Evolutionary conservation across 2,797 vertebrate species (phyloP).

Genomic region (Clarias fuscus): DNA sequence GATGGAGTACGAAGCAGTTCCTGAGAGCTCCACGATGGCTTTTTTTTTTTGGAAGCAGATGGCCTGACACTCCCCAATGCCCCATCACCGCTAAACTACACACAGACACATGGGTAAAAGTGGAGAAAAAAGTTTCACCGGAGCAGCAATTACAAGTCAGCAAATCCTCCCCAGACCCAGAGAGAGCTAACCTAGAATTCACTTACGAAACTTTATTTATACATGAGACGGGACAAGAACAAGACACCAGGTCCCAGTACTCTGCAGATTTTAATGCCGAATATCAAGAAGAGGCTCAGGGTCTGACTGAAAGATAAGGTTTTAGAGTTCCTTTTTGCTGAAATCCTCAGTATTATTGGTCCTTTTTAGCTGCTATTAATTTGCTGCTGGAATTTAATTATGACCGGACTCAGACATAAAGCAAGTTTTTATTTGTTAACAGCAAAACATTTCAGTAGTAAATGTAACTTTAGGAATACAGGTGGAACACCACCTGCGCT

Average conservation of each 20-base stretch:
- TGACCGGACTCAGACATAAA: not conserved
- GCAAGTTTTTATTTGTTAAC: not conserved
- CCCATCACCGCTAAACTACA: slow-evolving; percentile 2
- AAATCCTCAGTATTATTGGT: not conserved
- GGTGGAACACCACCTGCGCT: too few relatives aligned
- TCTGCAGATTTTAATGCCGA: not conserved
- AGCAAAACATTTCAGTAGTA: not conserved
- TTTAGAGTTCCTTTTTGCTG: not conserved
- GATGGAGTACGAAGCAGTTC: slow-evolving; percentile 7
- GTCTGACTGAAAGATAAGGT: not conserved
- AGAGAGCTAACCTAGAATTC: slow-evolving; percentile 2
- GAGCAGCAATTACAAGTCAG: slow-evolving; percentile 8
- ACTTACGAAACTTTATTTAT: slow-evolving; percentile 16
- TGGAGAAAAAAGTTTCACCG: not conserved
- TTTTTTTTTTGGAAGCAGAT: slow-evolving; percentile 18
- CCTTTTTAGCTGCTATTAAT: not conserved
- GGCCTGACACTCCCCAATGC: slow-evolving; percentile 3
- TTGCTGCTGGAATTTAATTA: not conserved
- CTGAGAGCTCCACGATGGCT: not conserved
- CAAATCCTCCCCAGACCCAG: not conserved
- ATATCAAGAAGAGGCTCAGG: not conserved
- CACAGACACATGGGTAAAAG: not conserved
- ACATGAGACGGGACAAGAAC: not conserved
- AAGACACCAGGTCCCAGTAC: not conserved
- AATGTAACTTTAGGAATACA: too few relatives aligned